Evolutionary conservation across 2,797 vertebrate genomes (phyloP), one percentile per base, ranked within the genome.

Genomic region (Apodemus agrarius): DNA sequence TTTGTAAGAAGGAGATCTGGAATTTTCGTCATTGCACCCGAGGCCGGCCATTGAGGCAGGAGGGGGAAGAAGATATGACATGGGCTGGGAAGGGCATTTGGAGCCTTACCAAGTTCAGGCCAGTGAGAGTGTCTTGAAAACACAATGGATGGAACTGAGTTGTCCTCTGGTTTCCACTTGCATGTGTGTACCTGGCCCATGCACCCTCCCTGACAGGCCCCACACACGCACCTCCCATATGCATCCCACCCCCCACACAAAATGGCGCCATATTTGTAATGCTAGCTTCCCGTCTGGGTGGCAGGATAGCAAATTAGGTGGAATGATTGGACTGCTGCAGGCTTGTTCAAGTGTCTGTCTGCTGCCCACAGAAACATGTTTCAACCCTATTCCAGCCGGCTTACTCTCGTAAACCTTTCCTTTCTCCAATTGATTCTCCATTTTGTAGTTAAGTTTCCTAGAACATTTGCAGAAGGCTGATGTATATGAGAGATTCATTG

Each of bases 221-320:
- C 34, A 57, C 14, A 29, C 24, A 31, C 8, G n/a, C 5, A 40
- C 6, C 17, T 7, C 9, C 85, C 22, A 40, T 46, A n/a, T 16
- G 5, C 13, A 16, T 6, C 37, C n/a, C n/a, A n/a, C n/a, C n/a
- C n/a, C 34, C 13, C 29, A 6, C 3, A 0, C 8, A 5, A 6
- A 46, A n/a, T 85, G 59, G 43, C 3, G 21, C 7, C 83, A 16
- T 72, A 1, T 88, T 74, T 34, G 81, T 22, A 26, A 40, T 11
- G 37, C 46, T 63, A 67, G 82, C 21, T 88, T 29, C 69, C 37
- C 22, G 12, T 11, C 31, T 75, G 34, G 75, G 59, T 5, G 49
- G 26, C 3, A 59, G 7, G 76, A 52, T 26, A 21, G 46, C 43
- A 14, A n/a, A 54, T 94, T n/a, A 14, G 0, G 2, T 43, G 78